A percentile compares a stretch with the other conserved stretches of the same genome.
Conservation (phyloP, 2,888 invertebrate species). For the Argyresthia goedartella region DNA sequence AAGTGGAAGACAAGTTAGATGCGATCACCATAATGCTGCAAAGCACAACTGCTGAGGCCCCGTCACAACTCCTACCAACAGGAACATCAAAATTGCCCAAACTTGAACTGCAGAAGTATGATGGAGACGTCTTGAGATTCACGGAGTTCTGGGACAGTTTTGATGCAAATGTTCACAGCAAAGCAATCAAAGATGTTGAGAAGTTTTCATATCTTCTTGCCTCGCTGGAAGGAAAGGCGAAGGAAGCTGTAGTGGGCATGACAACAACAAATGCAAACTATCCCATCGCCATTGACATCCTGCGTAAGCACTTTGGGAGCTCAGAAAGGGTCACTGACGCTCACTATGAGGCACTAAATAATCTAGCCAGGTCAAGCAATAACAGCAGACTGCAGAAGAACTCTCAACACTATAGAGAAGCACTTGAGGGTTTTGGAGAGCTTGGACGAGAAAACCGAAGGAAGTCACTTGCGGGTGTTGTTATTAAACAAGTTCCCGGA, state of each 20-base stretch:
- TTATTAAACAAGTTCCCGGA: conserved; percentile 5
- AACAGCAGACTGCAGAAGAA: background rate
- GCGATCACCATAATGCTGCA: no score
- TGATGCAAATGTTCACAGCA: conserved; percentile 12
- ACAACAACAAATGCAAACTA: conserved; percentile 15
- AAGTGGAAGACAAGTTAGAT: no score
- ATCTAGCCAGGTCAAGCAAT: background rate
- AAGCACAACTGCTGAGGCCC: no score
- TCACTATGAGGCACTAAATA: conserved; percentile 13
- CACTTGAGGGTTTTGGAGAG: conserved; percentile 1
- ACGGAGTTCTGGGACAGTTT: conserved; percentile 19
- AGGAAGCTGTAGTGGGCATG: conserved; percentile 11
- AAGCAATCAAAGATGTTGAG: conserved; percentile 14
- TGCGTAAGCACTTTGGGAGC: conserved; percentile 11
- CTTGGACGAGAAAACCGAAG: conserved; percentile 1
- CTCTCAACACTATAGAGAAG: background rate
- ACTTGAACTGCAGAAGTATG: conserved; percentile 13
- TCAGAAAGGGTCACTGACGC: conserved; percentile 8
- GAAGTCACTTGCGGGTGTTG: background rate
- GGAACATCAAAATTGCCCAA: no score
- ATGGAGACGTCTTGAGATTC: conserved; percentile 16
- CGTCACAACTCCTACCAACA: no score
- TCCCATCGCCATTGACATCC: conserved; percentile 10
- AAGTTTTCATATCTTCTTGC: conserved; percentile 16
- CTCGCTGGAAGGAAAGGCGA: conserved; percentile 11